Percentiles rank a stretch among this genome's conserved stretches.
phyloP scores from a whole-genome alignment of 2,888 invertebrate species.

The Balanococcus diminutus region DNA sequence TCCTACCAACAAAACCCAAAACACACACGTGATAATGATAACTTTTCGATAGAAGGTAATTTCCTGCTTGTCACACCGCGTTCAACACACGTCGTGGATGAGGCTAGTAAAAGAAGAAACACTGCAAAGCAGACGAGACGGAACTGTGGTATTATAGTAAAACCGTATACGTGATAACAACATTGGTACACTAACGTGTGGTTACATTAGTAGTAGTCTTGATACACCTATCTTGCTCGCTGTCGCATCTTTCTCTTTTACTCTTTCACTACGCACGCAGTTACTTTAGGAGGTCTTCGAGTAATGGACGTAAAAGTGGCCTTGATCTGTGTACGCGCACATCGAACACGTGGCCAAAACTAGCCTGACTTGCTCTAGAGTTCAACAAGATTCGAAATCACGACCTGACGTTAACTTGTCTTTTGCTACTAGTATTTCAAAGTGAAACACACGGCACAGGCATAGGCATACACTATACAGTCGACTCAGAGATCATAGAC shows the following conservation, averaged over 20 bases:
- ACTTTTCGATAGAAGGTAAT: slow-evolving; percentile 43
- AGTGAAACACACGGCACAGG: background rate
- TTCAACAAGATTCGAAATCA: slow-evolving; percentile 52
- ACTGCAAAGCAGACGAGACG: background rate
- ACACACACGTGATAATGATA: slow-evolving; percentile 43
- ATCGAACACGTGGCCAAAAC: slow-evolving; percentile 47
- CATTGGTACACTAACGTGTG: background rate
- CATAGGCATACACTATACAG: background rate
- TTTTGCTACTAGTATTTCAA: slow-evolving; percentile 45
- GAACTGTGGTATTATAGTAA: background rate
- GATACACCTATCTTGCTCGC: background rate
- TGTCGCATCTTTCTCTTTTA: background rate
- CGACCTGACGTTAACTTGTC: slow-evolving; percentile 47
- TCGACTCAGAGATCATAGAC: background rate
- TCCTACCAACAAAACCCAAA: background rate
- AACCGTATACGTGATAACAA: background rate
- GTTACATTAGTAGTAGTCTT: slow-evolving; percentile 20
- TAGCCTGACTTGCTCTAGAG: slow-evolving; percentile 42
- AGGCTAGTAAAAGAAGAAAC: background rate
- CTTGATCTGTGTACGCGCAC: slow-evolving; percentile 42
- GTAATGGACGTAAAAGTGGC: slow-evolving; percentile 52
- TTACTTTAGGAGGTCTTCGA: background rate
- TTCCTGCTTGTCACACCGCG: slow-evolving; percentile 16
- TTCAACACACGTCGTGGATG: background rate
- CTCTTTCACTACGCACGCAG: background rate